These are phyloP conservation scores for Neotoxoptera formosana DNA, from an alignment of 1,140 invertebrate genomes.

Conservation along the genomic window DNA sequence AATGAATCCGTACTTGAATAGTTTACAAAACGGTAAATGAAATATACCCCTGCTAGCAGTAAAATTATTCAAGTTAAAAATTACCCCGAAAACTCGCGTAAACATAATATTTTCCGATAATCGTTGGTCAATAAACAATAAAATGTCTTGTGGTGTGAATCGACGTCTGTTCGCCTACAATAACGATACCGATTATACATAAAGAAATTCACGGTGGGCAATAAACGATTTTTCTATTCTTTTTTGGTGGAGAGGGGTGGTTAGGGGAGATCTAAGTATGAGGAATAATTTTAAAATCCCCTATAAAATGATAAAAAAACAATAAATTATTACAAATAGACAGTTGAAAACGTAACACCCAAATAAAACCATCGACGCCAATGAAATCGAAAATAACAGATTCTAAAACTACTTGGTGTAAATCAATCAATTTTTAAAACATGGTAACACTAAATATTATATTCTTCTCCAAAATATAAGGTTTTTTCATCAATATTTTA, in stretches of 20 bases:
- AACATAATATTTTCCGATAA: neutral
- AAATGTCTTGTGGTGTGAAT: neutral
- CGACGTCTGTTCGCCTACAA: neutral
- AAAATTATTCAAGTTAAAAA: no score
- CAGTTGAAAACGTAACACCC: neutral
- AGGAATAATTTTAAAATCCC: neutral
- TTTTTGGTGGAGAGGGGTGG: no score
- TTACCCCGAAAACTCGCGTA: no score
- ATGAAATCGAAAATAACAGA: neutral
- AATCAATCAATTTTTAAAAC: no score
- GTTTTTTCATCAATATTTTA: no score
- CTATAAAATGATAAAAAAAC: neutral
- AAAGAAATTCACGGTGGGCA: neutral
- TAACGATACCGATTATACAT: neutral
- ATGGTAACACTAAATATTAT: no score
- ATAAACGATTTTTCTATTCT: neutral
- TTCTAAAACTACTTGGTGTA: no score
- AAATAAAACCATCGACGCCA: neutral
- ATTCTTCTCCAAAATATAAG: no score
- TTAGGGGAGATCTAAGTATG: neutral
- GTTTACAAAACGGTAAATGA: no score
- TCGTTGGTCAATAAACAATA: neutral
- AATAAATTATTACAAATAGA: neutral
- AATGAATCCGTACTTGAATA: no score
- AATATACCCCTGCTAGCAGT: no score